Conservation (phyloP, 2,113 vertebrate species). For the Gopherus evgoodei region DNA sequence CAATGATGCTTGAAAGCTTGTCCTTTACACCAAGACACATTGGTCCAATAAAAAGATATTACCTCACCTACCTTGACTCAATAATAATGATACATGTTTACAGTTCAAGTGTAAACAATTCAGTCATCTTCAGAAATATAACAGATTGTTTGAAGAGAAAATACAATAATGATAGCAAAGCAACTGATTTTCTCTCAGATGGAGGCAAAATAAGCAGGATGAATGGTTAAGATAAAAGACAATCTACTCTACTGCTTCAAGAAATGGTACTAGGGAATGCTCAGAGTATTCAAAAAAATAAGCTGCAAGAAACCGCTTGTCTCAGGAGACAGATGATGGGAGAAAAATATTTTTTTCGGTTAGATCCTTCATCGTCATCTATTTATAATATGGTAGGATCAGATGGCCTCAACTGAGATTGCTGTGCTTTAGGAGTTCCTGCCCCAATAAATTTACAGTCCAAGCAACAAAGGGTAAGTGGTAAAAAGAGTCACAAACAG, state of each 20-base stretch:
- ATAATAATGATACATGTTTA: not conserved
- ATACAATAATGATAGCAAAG: not conserved
- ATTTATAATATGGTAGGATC: not conserved
- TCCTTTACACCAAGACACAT: too few relatives aligned
- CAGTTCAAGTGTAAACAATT: not conserved
- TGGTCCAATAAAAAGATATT: too few relatives aligned
- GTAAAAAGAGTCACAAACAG: too few relatives aligned
- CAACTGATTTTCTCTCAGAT: not conserved
- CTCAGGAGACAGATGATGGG: not conserved
- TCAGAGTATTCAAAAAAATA: not conserved
- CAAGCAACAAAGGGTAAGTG: too few relatives aligned
- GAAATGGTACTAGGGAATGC: not conserved
- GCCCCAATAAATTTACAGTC: too few relatives aligned
- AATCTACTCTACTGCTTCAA: not conserved
- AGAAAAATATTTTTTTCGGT: not conserved
- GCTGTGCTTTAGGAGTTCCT: too few relatives aligned
- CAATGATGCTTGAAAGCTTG: too few relatives aligned
- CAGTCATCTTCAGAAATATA: not conserved
- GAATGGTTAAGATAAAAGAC: not conserved
- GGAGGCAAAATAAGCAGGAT: not conserved
- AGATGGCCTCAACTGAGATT: not conserved
- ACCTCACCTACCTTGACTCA: not conserved
- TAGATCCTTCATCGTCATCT: rapidly evolving
- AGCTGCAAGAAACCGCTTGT: not conserved
- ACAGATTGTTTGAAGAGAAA: not conserved